Conservation (phyloP, 2,888 invertebrate species). For the Bombyx huttoni region DNA sequence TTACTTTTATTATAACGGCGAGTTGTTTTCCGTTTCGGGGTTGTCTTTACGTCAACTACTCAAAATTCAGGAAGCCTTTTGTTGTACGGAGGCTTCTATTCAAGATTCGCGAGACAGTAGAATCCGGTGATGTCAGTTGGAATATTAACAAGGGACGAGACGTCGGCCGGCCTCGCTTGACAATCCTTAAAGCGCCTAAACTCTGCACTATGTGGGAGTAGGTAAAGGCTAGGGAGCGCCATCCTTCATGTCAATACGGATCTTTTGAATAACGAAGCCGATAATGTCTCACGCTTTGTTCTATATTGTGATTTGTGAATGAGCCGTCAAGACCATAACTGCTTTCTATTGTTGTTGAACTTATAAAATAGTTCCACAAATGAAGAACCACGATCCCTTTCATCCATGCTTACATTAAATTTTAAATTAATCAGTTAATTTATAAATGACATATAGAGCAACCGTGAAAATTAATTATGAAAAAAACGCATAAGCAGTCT, state of each 20-base stretch:
- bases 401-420: not conserved
- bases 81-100: conserved; percentile 45
- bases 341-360: conserved; percentile 19
- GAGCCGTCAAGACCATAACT: conserved; percentile 6
- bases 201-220: conserved; percentile 3
- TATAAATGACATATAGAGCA: not conserved
- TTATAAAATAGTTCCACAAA: conserved; percentile 2
- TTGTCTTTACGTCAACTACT: conserved; percentile 40
- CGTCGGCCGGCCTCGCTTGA: conserved; percentile 26
- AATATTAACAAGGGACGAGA: conserved; percentile 54
- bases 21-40: conserved; percentile 22
- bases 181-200: conserved; percentile 38
- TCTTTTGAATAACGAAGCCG: conserved; percentile 18
- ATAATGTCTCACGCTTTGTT: conserved; percentile 11
- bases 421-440: not conserved
- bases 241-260: conserved; percentile 18
- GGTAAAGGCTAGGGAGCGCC: conserved; percentile 4
- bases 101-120: conserved; percentile 50
- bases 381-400: conserved; percentile 3
- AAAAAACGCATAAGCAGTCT: no score
- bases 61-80: conserved; percentile 54
- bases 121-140: conserved; percentile 44
- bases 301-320: not conserved
- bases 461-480: no score
- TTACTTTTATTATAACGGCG: conserved; percentile 26